A percentile compares a stretch with the other conserved stretches of the same genome.
These are phyloP conservation scores for Microchrysa polita DNA, from an alignment of 2,888 invertebrate species.

Conservation along the genomic window DNA sequence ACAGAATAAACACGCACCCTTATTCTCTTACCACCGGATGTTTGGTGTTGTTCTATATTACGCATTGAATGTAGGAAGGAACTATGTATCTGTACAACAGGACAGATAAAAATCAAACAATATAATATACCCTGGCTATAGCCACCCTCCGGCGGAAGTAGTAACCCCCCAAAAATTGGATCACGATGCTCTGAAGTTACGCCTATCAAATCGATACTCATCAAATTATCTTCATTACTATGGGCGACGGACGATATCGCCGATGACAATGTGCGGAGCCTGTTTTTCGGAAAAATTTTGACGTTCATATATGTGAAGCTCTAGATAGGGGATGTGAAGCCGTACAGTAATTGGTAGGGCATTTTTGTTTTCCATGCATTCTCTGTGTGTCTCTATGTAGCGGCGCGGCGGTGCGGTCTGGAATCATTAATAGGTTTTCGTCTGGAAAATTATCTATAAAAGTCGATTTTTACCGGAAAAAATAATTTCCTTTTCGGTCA, in stretches of 20 bases:
- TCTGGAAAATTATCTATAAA: conserved; percentile 32
- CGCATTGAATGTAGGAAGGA: too few species aligned
- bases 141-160: not conserved
- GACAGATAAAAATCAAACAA: conserved; percentile 41
- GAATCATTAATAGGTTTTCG: conserved; percentile 16
- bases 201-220: conserved; percentile 50
- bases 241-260: conserved; percentile 21
- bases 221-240: conserved; percentile 50
- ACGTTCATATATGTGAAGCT: too few species aligned
- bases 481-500: conserved; percentile 49
- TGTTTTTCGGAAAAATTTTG: too few species aligned
- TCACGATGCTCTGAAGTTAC: conserved; percentile 14
- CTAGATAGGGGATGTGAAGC: too few species aligned
- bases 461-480: conserved; percentile 49
- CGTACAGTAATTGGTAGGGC: not conserved
- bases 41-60: too few species aligned
- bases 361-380: not conserved
- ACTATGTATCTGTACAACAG: too few species aligned
- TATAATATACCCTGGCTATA: conserved; percentile 5
- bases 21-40: too few species aligned
- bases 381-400: not conserved
- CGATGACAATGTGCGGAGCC: not conserved
- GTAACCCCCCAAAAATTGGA: not conserved
- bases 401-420: not conserved
- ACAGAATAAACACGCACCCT: not conserved